Base-by-base conservation (phyloP, 2,113 vertebrate genomes). In the Odobenus rosmarus region DNA sequence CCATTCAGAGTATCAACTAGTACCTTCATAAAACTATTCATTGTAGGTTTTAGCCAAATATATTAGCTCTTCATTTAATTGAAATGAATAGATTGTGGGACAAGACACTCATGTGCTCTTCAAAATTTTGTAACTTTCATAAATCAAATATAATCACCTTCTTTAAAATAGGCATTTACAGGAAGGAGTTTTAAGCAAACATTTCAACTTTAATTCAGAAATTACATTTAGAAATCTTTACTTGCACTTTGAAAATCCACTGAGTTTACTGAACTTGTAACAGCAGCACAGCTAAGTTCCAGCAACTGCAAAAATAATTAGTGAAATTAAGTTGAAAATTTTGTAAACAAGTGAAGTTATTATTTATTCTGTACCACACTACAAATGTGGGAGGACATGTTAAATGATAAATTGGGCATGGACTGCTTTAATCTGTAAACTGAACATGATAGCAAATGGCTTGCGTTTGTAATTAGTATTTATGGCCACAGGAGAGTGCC, bases 381-480 rank as follows among this genome's bases (percentile, higher is more conserved):
- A 98, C 96, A 98, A 98, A 98, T 98, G 98, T 99, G 98, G 98
- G 98, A 99, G 98, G 98, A 98, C 98, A 98, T 97, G 97, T 98
- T 98, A 98, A 98, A 98, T 99, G 98, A 99, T 99, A 99, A 99
- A 99, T 99, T 98, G 99, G 98, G 98, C 98, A 98, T 98, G 98
- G 98, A 98, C 97, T 90, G 92, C 97, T 99, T 98, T 99, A 98
- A 99, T 99, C 98, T 99, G 98, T 98, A 98, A 99, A 94, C 98
- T 96, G 99, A 99, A 98, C 98, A 98, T 98, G 98, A 98, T 98
- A 98, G 98, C 86, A 96, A 98, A 98, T 88, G 98, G 98, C 98
- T 98, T 98, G 98, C 96, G 97, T 99, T 98, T 97, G 98, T 99
- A 99, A 99, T 99, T 99, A 99, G 99, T 97, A 98, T 99, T 98